Percentiles rank a stretch among this genome's conserved stretches.
phyloP scores from a whole-genome alignment of 2,888 invertebrate species.

The Timema podura region DNA sequence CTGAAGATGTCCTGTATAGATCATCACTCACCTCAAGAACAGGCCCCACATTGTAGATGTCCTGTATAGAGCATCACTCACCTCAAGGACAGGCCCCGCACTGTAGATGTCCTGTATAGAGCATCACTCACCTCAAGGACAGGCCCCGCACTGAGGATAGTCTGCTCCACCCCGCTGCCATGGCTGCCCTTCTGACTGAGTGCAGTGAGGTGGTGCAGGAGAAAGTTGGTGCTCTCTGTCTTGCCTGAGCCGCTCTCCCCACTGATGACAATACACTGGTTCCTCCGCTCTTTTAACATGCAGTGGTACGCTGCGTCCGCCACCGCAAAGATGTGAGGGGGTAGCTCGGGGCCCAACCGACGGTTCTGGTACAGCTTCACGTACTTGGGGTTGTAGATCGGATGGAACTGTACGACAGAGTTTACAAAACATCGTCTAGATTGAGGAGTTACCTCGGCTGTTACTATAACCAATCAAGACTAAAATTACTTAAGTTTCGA shows the following conservation, averaged over 20 bases:
- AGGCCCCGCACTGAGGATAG: conserved; percentile 91
- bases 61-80: no score
- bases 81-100: no score
- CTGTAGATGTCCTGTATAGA: no score
- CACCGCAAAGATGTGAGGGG: conserved; percentile 95
- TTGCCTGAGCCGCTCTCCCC: conserved; percentile 95
- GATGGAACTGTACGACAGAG: conserved; percentile 67
- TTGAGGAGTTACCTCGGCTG: no score
- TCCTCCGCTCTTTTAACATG: conserved; percentile 86
- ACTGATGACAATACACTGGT: conserved; percentile 93
- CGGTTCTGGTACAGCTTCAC: conserved; percentile 93
- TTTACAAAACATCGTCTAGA: no score
- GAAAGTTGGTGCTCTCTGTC: conserved; percentile 93
- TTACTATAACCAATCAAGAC: no score
- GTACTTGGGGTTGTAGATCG: conserved; percentile 97
- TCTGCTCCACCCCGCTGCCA: conserved; percentile 95
- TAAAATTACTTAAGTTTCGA: no score
- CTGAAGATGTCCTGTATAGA: no score
- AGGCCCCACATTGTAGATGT: no score
- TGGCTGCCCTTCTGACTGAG: conserved; percentile 91
- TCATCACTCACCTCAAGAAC: no score
- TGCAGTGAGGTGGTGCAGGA: conserved; percentile 91
- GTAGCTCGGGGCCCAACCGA: conserved; percentile 83
- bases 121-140: conserved; percentile 71
- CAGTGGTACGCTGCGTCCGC: conserved; percentile 92